Evolutionary conservation across 1,140 invertebrate genomes (phyloP).

Genomic region (Asbolus verrucosus): DNA sequence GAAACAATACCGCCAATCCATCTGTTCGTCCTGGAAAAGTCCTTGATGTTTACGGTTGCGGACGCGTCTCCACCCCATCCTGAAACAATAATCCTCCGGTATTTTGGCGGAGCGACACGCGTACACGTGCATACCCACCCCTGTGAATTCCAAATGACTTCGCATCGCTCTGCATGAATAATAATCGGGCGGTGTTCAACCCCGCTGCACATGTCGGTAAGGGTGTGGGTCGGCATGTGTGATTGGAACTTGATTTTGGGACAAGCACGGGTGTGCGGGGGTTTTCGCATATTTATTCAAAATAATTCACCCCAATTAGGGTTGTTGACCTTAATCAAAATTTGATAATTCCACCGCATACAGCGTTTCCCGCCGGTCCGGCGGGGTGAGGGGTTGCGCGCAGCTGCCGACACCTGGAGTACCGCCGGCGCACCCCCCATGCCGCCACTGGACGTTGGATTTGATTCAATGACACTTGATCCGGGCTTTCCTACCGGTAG

Average conservation of each 20-base stretch:
- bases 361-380: no score
- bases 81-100: conserved; percentile 19
- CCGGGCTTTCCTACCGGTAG: no score
- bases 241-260: neutral
- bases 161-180: conserved; percentile 25
- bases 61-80: no score
- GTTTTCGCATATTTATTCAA: conserved; percentile 14
- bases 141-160: no score
- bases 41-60: no score
- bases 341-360: no score
- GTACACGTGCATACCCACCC: conserved; percentile 23
- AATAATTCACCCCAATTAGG: conserved; percentile 14
- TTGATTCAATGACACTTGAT: neutral
- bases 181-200: conserved; percentile 25
- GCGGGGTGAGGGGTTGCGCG: neutral
- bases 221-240: conserved; percentile 26
- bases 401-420: conserved; percentile 1
- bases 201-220: neutral
- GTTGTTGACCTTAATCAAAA: conserved; percentile 5
- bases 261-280: neutral
- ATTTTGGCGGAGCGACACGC: conserved; percentile 29
- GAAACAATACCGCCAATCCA: no score
- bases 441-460: no score
- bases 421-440: no score
- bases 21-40: no score